Evolutionary conservation across 2,888 invertebrate species (phyloP).

Genomic region (Catonia carolina): DNA sequence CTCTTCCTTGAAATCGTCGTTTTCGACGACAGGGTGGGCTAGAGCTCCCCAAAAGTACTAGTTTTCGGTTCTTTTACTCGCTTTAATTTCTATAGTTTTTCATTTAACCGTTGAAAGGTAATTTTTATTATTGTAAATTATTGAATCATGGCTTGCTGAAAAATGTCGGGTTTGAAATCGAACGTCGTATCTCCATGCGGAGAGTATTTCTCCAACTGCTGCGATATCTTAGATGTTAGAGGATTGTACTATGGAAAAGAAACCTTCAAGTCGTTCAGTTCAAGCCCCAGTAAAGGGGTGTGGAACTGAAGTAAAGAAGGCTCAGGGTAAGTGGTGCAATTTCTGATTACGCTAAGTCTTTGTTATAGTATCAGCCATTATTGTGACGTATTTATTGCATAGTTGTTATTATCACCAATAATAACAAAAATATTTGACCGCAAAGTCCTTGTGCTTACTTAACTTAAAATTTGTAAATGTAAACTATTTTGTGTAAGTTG

Average conservation of each 20-base stretch:
- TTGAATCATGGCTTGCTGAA: conserved; percentile 62
- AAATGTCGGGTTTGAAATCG: conserved; percentile 67
- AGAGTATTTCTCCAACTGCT: conserved; percentile 56
- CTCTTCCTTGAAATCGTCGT: conserved; percentile 54
- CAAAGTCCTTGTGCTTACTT: conserved; percentile 15
- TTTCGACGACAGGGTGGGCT: conserved; percentile 57
- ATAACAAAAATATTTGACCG: background rate
- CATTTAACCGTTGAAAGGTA: conserved; percentile 33
- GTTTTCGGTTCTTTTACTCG: conserved; percentile 41
- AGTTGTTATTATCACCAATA: too few relatives aligned
- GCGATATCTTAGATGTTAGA: conserved; percentile 48
- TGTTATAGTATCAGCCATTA: background rate
- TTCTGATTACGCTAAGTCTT: background rate
- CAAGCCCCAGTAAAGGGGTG: conserved; percentile 63
- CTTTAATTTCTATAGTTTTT: conserved; percentile 35
- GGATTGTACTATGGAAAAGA: conserved; percentile 68
- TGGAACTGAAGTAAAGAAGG: conserved; percentile 67
- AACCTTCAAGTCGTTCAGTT: conserved; percentile 59
- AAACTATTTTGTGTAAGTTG: background rate
- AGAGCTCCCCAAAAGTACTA: conserved; percentile 52
- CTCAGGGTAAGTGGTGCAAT: conserved; percentile 51
- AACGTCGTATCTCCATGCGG: conserved; percentile 65
- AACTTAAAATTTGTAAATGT: background rate
- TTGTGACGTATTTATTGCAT: background rate
- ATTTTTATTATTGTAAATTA: conserved; percentile 53